Conservation (phyloP, 2,888 invertebrate genomes). For the Cyaniris semiargus region DNA sequence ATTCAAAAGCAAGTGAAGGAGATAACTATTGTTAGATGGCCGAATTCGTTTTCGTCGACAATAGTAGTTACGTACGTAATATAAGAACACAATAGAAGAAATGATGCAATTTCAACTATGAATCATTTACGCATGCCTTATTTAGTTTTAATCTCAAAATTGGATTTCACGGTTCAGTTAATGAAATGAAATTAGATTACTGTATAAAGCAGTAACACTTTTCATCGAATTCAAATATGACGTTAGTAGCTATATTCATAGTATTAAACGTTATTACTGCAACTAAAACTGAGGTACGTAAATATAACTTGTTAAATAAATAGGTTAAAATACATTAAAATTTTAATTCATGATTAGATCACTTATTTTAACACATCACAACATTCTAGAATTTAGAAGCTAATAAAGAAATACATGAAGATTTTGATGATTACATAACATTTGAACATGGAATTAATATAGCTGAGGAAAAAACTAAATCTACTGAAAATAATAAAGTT, state of each 20-base stretch:
- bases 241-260: not conserved
- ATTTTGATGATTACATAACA: not conserved
- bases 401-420: not conserved
- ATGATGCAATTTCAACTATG: not conserved
- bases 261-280: not conserved
- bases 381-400: conserved; percentile 1
- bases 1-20: too few species aligned
- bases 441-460: not conserved
- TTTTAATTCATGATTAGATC: not conserved
- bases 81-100: not conserved
- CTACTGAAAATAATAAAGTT: not conserved
- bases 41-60: too few species aligned
- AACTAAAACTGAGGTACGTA: not conserved
- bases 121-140: not conserved
- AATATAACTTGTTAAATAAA: too few species aligned
- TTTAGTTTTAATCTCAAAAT: conserved; percentile 10
- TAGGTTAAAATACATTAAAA: not conserved
- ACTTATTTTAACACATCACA: not conserved
- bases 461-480: not conserved
- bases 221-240: not conserved
- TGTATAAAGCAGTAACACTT: not conserved
- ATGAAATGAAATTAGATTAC: not conserved
- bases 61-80: too few species aligned
- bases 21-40: too few species aligned
- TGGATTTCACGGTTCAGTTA: not conserved